Evolutionary conservation across 23 tunicate genomes (phyloP).

Genomic region (Oikopleura vanhoeffeni): DNA sequence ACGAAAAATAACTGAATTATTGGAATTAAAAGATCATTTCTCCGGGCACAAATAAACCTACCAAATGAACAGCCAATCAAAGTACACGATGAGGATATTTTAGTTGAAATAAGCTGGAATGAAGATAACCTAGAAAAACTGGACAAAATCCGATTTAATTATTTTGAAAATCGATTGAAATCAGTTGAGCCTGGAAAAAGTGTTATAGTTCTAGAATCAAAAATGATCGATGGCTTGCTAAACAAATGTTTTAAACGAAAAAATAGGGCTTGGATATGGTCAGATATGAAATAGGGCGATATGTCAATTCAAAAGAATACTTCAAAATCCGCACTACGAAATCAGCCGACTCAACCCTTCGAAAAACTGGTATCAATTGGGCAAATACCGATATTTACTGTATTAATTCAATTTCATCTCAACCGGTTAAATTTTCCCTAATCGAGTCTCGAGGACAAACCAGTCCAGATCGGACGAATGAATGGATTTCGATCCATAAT

Average conservation of each 20-base stretch:
- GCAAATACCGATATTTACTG: neutral
- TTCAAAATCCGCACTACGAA: neutral
- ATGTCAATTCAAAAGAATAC: neutral
- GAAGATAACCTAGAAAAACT: neutral
- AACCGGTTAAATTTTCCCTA: neutral
- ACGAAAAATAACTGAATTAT: too few species aligned
- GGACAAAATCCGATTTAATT: neutral
- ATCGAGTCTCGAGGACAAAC: neutral
- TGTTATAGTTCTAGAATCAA: neutral
- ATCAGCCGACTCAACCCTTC: neutral
- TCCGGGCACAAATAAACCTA: neutral
- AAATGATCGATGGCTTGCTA: neutral
- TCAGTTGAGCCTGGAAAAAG: neutral
- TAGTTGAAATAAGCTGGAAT: neutral
- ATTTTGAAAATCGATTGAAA: neutral
- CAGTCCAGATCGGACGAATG: slow-evolving; percentile 6
- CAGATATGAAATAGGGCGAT: neutral
- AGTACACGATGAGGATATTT: neutral
- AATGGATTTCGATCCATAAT: neutral
- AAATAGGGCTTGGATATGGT: neutral
- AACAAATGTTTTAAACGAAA: neutral
- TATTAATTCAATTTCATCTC: neutral
- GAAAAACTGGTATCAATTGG: neutral
- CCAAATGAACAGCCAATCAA: neutral
- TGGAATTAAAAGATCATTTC: too few species aligned